A percentile compares a stretch with the other conserved stretches of the same genome.
phyloP scores from a whole-genome alignment of 2,113 vertebrate species.

The Piprites chloris region DNA sequence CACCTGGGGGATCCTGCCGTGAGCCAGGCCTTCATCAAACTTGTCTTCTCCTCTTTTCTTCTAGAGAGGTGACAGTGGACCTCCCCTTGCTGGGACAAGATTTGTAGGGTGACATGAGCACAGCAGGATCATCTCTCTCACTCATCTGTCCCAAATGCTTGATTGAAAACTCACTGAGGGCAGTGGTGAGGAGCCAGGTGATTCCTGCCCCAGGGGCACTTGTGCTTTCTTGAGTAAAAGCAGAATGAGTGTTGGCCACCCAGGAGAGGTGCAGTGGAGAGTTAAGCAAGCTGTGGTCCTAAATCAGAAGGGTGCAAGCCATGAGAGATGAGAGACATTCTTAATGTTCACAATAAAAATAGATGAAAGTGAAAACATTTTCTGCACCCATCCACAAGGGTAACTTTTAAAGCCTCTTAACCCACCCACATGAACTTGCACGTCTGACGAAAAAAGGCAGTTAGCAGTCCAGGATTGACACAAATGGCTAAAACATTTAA shows the following conservation, averaged over 20 bases:
- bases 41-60: background rate
- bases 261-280: background rate
- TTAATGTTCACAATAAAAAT: background rate
- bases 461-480: background rate
- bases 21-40: background rate
- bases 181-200: background rate
- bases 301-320: background rate
- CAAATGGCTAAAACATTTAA: background rate
- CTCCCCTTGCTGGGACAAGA: background rate
- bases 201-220: background rate
- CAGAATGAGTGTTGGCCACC: background rate
- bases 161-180: background rate
- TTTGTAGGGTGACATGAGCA: background rate
- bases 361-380: background rate
- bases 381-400: background rate
- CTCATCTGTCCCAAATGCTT: background rate
- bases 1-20: rapidly evolving
- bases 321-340: background rate
- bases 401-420: background rate
- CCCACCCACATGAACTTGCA: background rate
- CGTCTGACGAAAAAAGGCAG: background rate
- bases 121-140: background rate
- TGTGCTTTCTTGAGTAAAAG: background rate
- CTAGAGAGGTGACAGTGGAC: background rate
- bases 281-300: background rate